Evolutionary conservation across 2,888 invertebrate species (phyloP), one percentile per base, ranked within the genome.

Genomic region (Coremacera marginata): DNA sequence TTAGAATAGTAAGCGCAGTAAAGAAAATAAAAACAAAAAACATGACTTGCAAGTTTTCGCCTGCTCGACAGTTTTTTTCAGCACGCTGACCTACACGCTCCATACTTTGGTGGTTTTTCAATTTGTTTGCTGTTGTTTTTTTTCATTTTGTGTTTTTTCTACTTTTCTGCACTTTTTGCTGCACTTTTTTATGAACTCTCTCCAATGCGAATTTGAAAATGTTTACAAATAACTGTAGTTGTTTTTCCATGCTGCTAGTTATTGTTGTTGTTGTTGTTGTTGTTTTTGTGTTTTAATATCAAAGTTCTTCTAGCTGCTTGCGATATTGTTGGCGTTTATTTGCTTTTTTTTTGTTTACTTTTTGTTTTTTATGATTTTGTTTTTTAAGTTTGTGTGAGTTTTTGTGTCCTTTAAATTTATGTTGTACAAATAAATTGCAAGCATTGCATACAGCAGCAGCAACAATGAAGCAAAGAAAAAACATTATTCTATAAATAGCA

Each of bases 161-260:
- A 22, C 57, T 60, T 27, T 60, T 60, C 57, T 60, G 44, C 22
- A 22, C 57, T 60, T 27, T 60, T 60, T 60, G 55, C 55, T 55
- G 9, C 22, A 19, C 27, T 75, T 75, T 76, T 80, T 79, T 67
- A 74, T 65, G 75, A 77, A 75, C 68, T 78, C 77, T 78, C 76
- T 75, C 63, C 77, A 79, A 80, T 78, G 80, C 63, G 77, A 77
- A 67, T 78, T 80, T 78, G 76, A 81, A 78, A 79, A 78, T 79
- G 79, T 77, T 79, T 77, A 80, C 78, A 81, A 81, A 80, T 79
- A 80, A 78, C 77, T 75, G 75, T 14, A 73, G 65, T 63, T 73
- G 73, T 51, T 60, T 62, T 49, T 62, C 62, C 51, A 22, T 63
- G 55, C 31, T 67, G 31, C 44, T 19, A 22, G 44, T 49, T 25